Percentiles rank a stretch among this genome's conserved stretches.
Conservation (phyloP, 2,797 vertebrate genomes). For the Psittacula echo region DNA sequence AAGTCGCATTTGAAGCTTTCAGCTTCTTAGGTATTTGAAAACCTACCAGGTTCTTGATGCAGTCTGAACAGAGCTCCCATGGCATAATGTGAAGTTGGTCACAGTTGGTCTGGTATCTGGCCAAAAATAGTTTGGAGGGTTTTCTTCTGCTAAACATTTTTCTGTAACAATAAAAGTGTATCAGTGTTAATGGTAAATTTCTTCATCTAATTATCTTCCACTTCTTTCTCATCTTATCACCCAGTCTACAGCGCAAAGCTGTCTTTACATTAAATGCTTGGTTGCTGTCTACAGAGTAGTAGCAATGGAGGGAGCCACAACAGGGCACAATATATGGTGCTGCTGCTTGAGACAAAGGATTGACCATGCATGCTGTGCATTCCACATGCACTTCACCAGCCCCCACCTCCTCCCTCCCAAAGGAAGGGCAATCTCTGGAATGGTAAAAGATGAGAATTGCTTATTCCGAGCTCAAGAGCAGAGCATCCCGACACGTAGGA, state of each 20-base stretch:
- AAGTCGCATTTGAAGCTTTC: background rate
- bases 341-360: background rate
- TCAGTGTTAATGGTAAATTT: background rate
- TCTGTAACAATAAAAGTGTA: conserved; percentile 72
- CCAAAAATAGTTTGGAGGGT: conserved; percentile 84
- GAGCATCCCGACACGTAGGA: too few relatives aligned
- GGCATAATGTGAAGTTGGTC: conserved; percentile 79
- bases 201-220: background rate
- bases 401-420: background rate
- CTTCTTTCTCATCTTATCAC: background rate
- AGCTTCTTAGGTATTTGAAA: background rate
- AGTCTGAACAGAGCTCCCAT: conserved; percentile 82
- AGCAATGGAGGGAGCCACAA: background rate
- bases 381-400: background rate
- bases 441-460: background rate
- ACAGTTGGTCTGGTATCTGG: conserved; percentile 79
- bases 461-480: too few relatives aligned
- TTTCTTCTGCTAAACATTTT: conserved; percentile 80
- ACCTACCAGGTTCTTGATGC: conserved; percentile 89
- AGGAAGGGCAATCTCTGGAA: background rate
- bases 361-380: accelerated
- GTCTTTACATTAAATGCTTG: background rate
- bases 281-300: background rate
- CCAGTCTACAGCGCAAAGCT: background rate
- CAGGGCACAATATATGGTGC: background rate